Conservation (phyloP, 53 echinoderm and acorn worm genomes). For the Glandiceps talaboti region DNA sequence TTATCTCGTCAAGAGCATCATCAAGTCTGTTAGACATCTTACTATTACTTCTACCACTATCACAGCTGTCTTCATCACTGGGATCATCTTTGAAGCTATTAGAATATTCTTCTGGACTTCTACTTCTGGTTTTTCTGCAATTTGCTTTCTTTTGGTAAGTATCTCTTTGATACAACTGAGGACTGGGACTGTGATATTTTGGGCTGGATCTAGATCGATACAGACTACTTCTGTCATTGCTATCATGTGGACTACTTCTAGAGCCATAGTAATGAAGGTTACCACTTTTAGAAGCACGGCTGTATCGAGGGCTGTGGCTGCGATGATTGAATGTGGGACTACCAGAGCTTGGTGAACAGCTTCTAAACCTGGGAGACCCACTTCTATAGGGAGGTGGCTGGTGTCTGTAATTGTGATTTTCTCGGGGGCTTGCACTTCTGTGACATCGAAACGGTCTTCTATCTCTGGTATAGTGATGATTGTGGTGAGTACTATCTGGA, state of each 20-base stretch:
- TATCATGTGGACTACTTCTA: neutral
- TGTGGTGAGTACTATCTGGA: neutral
- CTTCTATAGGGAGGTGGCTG: neutral
- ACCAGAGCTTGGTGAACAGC: neutral
- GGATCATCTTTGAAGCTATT: neutral
- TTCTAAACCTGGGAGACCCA: neutral
- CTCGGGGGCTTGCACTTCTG: neutral
- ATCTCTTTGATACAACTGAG: neutral
- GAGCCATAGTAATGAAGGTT: neutral
- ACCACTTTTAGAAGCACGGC: neutral
- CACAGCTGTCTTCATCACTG: constrained; percentile 2
- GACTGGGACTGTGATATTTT: neutral
- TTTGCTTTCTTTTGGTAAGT: neutral
- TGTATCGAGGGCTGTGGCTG: neutral
- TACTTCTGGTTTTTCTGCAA: neutral
- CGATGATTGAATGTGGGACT: neutral
- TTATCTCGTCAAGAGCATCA: constrained; percentile 1
- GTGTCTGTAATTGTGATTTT: neutral
- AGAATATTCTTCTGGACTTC: constrained; percentile 5
- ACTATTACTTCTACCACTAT: neutral
- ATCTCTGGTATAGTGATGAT: neutral
- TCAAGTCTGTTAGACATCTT: neutral
- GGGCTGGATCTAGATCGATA: neutral
- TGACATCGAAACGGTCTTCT: neutral
- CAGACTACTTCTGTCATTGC: neutral